These are phyloP conservation scores for Nomada fucata DNA, from an alignment of 2,888 invertebrate genomes.

Conservation along the genomic window DNA sequence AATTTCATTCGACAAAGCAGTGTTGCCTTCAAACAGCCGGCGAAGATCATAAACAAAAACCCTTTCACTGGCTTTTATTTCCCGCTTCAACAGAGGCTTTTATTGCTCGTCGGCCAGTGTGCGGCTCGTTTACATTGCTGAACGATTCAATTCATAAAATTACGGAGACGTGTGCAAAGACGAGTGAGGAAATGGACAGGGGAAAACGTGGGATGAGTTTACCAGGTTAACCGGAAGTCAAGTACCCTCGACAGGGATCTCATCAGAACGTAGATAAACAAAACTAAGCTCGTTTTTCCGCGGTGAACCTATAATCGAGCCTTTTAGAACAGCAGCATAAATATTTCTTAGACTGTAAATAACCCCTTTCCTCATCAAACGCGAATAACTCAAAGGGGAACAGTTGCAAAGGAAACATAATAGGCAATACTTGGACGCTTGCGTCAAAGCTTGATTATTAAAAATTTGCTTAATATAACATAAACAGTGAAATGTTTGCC, in stretches of 20 bases:
- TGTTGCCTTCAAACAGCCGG: background rate
- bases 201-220: conserved; percentile 19
- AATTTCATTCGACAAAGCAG: background rate
- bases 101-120: conserved; percentile 4
- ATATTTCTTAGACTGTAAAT: conserved; percentile 21
- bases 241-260: conserved; percentile 50
- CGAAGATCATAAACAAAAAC: background rate
- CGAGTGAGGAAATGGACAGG: conserved; percentile 24
- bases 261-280: conserved; percentile 52
- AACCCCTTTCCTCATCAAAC: background rate
- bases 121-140: conserved; percentile 26
- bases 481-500: background rate
- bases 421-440: too few species aligned
- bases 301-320: conserved; percentile 32
- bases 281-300: conserved; percentile 25
- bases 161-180: conserved; percentile 6
- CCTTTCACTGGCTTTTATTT: conserved; percentile 2
- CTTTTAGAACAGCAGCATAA: conserved; percentile 26
- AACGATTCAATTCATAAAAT: conserved; percentile 50
- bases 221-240: conserved; percentile 46
- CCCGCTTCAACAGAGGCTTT: conserved; percentile 13
- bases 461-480: background rate
- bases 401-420: background rate
- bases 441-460: background rate
- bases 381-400: background rate